These are phyloP conservation scores for Argyrosomus regius DNA, from an alignment of 2,797 vertebrate species.

Conservation along the genomic window DNA sequence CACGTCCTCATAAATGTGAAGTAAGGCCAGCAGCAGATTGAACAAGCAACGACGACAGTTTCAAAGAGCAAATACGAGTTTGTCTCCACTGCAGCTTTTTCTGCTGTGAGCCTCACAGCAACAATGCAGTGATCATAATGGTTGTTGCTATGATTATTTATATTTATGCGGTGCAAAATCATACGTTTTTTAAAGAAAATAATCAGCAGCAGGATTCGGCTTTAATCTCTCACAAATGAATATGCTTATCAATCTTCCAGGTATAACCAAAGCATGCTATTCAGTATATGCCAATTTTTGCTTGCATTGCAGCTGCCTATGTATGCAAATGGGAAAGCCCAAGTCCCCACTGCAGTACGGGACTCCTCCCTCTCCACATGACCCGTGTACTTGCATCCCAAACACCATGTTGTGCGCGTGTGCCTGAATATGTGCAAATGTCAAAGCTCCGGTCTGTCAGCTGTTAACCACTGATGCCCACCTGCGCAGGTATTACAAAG, in stretches of 20 bases:
- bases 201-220: not conserved
- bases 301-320: not conserved
- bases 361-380: slow-evolving; percentile 29
- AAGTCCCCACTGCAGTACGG: not conserved
- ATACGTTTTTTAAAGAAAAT: not conserved
- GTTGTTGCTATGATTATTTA: not conserved
- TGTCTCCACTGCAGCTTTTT: not conserved
- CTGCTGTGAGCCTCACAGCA: not conserved
- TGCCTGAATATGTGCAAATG: slow-evolving; percentile 1
- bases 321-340: not conserved
- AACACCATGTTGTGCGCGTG: slow-evolving; percentile 10
- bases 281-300: not conserved
- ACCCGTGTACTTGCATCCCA: slow-evolving; percentile 23
- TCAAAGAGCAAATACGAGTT: not conserved
- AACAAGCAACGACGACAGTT: not conserved
- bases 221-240: not conserved
- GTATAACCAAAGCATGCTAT: not conserved
- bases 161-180: not conserved
- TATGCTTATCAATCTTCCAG: not conserved
- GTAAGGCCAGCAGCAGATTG: not conserved
- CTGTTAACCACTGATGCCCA: slow-evolving; percentile 50
- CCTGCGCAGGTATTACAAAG: slow-evolving; percentile 41
- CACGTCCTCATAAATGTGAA: not conserved
- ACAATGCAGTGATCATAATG: not conserved
- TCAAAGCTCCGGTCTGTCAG: slow-evolving; percentile 23